phyloP scores from a whole-genome alignment of 1,140 invertebrate genomes.

The Ooceraea biroi region DNA sequence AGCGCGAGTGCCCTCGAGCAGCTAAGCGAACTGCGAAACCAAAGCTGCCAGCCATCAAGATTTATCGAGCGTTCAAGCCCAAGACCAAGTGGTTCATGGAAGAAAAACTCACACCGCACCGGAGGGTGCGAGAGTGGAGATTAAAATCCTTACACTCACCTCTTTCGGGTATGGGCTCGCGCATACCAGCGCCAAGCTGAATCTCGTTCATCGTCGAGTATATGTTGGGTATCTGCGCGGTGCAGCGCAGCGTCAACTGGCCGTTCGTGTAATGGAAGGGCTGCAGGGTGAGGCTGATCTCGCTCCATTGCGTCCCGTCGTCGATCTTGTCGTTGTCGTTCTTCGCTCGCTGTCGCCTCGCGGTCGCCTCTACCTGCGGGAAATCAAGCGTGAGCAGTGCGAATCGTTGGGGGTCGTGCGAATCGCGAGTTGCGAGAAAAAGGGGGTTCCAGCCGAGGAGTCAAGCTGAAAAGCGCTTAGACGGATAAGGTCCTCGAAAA shows the following conservation, averaged over 20 bases:
- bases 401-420: not conserved
- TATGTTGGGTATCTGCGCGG: slow-evolving; percentile 79
- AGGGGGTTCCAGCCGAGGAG: not conserved
- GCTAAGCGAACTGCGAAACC: not conserved
- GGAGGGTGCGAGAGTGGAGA: not conserved
- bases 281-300: slow-evolving; percentile 77
- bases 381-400: slow-evolving; percentile 67
- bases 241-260: slow-evolving; percentile 82
- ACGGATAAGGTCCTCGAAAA: not conserved
- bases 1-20: not conserved
- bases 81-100: not conserved
- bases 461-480: too few relatives aligned
- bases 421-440: slow-evolving; percentile 25
- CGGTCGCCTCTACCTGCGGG: slow-evolving; percentile 65
- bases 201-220: slow-evolving; percentile 77
- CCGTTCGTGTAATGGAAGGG: slow-evolving; percentile 80
- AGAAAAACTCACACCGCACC: too few relatives aligned
- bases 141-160: slow-evolving; percentile 72
- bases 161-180: slow-evolving; percentile 83
- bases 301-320: slow-evolving; percentile 75
- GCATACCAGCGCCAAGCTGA: slow-evolving; percentile 74
- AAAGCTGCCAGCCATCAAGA: not conserved
- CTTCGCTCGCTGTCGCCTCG: slow-evolving; percentile 64
- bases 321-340: slow-evolving; percentile 42
- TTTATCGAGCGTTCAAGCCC: not conserved